Evolutionary conservation across 2,113 vertebrate genomes (phyloP).

Genomic region (Pleuronectes platessa): DNA sequence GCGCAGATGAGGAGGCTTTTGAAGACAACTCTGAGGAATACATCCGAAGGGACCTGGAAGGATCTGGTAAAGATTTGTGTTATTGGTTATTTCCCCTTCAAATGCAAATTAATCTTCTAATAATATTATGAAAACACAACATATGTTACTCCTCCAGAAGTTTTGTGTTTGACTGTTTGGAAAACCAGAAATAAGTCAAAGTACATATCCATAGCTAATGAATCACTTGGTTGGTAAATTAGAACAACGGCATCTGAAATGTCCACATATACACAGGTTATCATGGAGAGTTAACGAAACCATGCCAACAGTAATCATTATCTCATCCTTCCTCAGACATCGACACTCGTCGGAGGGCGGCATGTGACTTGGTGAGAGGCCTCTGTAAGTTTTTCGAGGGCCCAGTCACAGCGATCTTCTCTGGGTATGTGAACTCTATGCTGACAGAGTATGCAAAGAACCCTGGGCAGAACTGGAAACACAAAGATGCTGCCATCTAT

Average conservation of each 20-base stretch:
- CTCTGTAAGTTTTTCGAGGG: conserved; percentile 98
- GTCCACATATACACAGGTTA: not conserved
- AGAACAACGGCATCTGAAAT: not conserved
- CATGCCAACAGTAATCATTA: not conserved
- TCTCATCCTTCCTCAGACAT: conserved; percentile 84
- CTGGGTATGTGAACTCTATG: conserved; percentile 98
- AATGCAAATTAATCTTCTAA: not conserved
- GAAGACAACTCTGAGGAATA: conserved; percentile 99
- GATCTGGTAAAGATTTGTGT: conserved; percentile 88
- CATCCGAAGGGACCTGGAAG: conserved; percentile 97
- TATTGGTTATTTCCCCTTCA: not conserved
- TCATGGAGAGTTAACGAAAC: not conserved
- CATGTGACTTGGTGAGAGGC: conserved; percentile 96
- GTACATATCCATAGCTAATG: not conserved
- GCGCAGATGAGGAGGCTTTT: conserved; percentile 99
- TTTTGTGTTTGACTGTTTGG: not conserved
- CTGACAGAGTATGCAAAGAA: conserved; percentile 94
- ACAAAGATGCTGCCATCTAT: conserved; percentile 98
- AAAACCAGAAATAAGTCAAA: no score
- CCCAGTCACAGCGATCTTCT: conserved; percentile 97
- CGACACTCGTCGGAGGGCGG: conserved; percentile 96
- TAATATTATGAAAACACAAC: not conserved
- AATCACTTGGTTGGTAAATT: not conserved
- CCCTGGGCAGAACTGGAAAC: conserved; percentile 95
- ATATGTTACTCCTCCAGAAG: not conserved